Evolutionary conservation across 2,888 invertebrate genomes (phyloP), one percentile per base, ranked within the genome.

Genomic region (Rhimphoctona megacephalus): DNA sequence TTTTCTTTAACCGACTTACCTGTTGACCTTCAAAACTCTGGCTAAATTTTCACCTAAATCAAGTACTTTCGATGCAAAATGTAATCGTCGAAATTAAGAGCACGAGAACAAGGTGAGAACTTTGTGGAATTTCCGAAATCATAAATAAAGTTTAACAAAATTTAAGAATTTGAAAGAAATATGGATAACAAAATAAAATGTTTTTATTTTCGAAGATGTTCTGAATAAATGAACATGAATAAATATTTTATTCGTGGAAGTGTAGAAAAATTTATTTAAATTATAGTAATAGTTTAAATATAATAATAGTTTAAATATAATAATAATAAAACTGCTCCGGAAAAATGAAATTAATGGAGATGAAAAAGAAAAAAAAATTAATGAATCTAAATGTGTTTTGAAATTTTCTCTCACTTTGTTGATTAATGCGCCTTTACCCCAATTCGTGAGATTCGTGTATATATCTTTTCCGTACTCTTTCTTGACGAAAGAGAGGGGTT

Each of bases 401-500:
- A 61, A 6, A 61, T 19, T 30, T 49, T 49, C 30, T n/a, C 49
- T 17, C 73, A 73, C 69, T 69, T 57, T 9, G 61, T 54, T 9
- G 25, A 43, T 74, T 76, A 36, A 49, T 25, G 77, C 74, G 82
- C 73, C 80, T 86, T 88, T 83, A 88, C 80, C 84, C 87, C 85
- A 88, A 85, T 87, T 88, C 85, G 66, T 77, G 72, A 73, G 72
- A 64, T 83, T 69, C 70, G 52, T 61, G 61, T 70, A 19, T 49
- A 22, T 57, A n/a, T 57, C n/a, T 70, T 70, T 57, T 25, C 30
- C 49, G n/a, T 17, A 17, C 57, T 72, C 61, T 64, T 77, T 83
- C 61, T 73, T 86, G 87, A 73, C 61, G 22, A 61, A 61, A 25
- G 61, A 61, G 64, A 66, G 36, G 80, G 89, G 90, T 91, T 90